Base-by-base conservation (phyloP, 1,140 invertebrate genomes). In the Eulimnadia texana region DNA sequence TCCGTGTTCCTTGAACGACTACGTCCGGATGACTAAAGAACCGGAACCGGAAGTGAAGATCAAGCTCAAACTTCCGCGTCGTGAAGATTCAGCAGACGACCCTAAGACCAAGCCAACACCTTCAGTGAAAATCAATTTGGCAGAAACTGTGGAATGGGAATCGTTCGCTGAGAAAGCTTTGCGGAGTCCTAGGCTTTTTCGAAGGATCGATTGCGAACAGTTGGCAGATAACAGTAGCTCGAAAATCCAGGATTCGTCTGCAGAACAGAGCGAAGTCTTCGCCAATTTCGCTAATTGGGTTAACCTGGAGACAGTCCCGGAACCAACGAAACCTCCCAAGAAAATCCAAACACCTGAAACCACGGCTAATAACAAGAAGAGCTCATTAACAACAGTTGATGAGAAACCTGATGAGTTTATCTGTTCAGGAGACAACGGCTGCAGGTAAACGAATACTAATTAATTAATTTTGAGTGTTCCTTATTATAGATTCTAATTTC, bases 291-390 rank as follows among this genome's bases (percentile, higher is more conserved):
- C 74, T 59, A 81, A 82, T 58, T 91, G 88, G 88, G 85, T 91
- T 27, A 86, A 88, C 68, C 89, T 90, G 69, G 85, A 88, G 70
- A 86, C 90, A 66, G 82, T 89, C 57, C 86, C 87, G 0, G 86
- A 90, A 70, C 79, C 81, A 64, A 75, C 84, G 20, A 86, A 86
- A 70, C 77, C 82, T 53, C 84, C 87, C 11, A 86, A 86, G 72
- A 42, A 42, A 16, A 42, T 42, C 6, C 33, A 42, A 42, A 42
- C 33, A 42, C 16, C 33, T 16, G 33, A 42, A 9, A 16, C 6
- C 6, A 16, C 16, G 33, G 16, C 6, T 9, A 42, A 42, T 16
- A 42, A 16, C 33, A 42, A 16, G 33, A 42, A 42, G 33, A 9
- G 6, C 6, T 42, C 33, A 16, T 16, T 42, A 16, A 9, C 33